Evolutionary conservation across 2,113 vertebrate genomes (phyloP), one percentile per base, ranked within the genome.

Genomic region (Australoheros scitulus): DNA sequence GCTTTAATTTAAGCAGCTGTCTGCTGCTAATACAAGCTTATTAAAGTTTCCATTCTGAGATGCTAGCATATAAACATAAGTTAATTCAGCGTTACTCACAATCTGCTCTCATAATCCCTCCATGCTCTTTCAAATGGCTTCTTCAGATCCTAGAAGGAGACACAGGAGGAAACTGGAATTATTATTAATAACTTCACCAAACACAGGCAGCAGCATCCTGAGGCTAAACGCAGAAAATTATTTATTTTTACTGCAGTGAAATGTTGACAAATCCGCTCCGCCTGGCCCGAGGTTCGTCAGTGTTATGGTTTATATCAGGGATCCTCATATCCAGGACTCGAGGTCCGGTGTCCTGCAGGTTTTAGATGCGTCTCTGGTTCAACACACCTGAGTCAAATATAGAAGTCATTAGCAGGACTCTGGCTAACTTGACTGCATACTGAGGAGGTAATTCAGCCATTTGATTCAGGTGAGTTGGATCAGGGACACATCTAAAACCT

Each of bases 31-130:
- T 50, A 65, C 14, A 56, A 56, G 59, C 0, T 1, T 24, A 14
- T 84, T 77, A n/a, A 26, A 24, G 22, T 76, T 68, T 32, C 26
- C 26, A n/a, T 11, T 55, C 26, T 32, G 20, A 52, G 8, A 56
- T 34, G 29, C 7, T 1, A 41, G 5, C n/a, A 57, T 41, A 47
- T 32, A 43, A 68, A 55, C 56, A 50, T 3, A 22, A 22, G 26
- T 61, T 20, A 22, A 26, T 26, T 8, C 74, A 24, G 26, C 76
- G 8, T 52, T 11, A 88, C 93, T 94, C 82, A 94, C 93, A 94
- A 94, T 91, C 93, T 82, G 89, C 83, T 92, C 32, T 94, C 93
- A 24, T 94, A 94, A 76, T 94, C 93, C 65, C 93, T 79, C 93
- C 93, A 94, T 0, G 93, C 86, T 85, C 64, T 76, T 32, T 94